phyloP scores from a whole-genome alignment of 2,113 vertebrate genomes.

The Aspidoscelis tigris region DNA sequence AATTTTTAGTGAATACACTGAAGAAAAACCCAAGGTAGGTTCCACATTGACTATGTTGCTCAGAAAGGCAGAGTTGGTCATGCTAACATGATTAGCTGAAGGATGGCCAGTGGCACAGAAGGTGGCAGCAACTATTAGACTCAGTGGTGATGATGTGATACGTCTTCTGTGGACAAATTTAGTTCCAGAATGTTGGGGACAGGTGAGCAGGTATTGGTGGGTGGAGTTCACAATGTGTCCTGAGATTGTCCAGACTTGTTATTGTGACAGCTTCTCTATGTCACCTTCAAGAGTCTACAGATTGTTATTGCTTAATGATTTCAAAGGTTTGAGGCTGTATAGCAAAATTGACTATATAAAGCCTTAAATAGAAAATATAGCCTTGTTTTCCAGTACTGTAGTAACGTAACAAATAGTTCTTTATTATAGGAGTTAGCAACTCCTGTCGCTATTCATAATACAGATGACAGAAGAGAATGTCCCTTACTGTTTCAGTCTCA shows the following conservation, averaged over 20 bases:
- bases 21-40: slow-evolving; percentile 98
- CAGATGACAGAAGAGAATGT: no score
- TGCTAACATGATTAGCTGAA: neutral
- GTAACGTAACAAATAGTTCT: no score
- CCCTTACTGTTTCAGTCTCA: no score
- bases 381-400: no score
- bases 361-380: no score
- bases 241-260: neutral
- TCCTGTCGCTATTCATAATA: no score
- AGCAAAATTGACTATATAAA: no score
- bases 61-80: neutral
- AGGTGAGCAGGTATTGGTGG: neutral
- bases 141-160: neutral
- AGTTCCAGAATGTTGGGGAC: neutral
- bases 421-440: no score
- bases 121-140: neutral
- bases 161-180: neutral
- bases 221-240: no score
- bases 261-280: neutral
- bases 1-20: slow-evolving; percentile 99
- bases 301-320: no score
- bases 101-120: neutral
- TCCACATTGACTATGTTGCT: slow-evolving; percentile 71
- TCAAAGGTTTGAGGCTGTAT: no score
- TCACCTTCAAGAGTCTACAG: no score